phyloP scores from a whole-genome alignment of 1,140 invertebrate species.

The Drosophila tsacasi region DNA sequence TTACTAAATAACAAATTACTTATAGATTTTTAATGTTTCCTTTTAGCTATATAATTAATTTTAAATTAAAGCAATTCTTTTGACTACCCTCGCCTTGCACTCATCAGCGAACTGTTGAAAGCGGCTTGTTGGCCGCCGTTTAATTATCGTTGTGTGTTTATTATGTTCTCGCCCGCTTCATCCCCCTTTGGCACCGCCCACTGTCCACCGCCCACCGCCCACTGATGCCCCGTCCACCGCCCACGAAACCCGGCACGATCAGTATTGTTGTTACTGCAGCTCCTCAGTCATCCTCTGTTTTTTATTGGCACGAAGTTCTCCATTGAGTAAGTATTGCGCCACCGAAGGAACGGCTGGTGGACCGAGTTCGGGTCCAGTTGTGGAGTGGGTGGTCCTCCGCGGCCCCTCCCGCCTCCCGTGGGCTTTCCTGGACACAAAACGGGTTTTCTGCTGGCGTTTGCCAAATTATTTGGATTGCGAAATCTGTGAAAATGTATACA shows the following conservation, averaged over 20 bases:
- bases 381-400: slow-evolving; percentile 29
- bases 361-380: slow-evolving; percentile 18
- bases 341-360: slow-evolving; percentile 20
- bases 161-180: slow-evolving; percentile 38
- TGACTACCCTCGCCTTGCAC: slow-evolving; percentile 11
- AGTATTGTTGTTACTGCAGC: slow-evolving; percentile 30
- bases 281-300: slow-evolving; percentile 26
- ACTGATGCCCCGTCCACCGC: slow-evolving; percentile 12
- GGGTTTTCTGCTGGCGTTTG: slow-evolving; percentile 23
- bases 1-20: not conserved
- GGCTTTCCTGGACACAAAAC: slow-evolving; percentile 16
- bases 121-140: slow-evolving; percentile 27
- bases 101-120: slow-evolving; percentile 36
- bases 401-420: too few species aligned
- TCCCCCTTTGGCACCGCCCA: slow-evolving; percentile 5
- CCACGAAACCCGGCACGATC: slow-evolving; percentile 28
- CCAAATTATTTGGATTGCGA: slow-evolving; percentile 45
- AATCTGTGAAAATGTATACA: slow-evolving; percentile 26
- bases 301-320: slow-evolving; percentile 27
- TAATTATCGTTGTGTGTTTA: slow-evolving; percentile 60
- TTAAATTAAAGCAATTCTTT: not conserved
- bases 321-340: slow-evolving; percentile 49
- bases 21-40: not conserved
- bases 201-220: slow-evolving; percentile 24
- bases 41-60: not conserved